Percentiles rank a stretch among this genome's conserved stretches.
Evolutionary conservation across 2,888 invertebrate species (phyloP).

Genomic region (Petrolisthes manimaculis): DNA sequence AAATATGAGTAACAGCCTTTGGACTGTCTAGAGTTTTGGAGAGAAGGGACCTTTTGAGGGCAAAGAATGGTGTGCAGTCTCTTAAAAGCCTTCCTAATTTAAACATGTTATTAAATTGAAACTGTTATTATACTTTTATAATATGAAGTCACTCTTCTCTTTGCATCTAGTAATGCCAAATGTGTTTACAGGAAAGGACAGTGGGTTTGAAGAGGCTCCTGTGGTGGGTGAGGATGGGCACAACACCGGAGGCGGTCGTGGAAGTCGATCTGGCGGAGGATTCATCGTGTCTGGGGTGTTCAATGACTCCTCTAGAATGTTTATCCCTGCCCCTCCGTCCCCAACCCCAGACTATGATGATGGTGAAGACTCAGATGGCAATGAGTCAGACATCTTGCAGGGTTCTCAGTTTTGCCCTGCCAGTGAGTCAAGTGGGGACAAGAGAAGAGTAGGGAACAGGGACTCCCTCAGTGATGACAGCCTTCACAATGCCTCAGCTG

Average conservation of each 20-base stretch:
- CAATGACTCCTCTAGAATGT: slow-evolving; percentile 65
- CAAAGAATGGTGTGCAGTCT: too few species aligned
- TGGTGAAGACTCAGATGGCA: slow-evolving; percentile 57
- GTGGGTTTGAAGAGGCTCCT: slow-evolving; percentile 63
- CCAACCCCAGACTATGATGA: slow-evolving; percentile 66
- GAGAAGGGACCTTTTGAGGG: too few species aligned
- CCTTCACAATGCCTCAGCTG: slow-evolving; percentile 32
- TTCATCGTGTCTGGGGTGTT: slow-evolving; percentile 65
- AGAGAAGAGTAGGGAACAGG: slow-evolving; percentile 22
- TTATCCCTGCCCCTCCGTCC: slow-evolving; percentile 66
- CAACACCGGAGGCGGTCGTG: slow-evolving; percentile 18
- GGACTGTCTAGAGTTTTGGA: too few species aligned
- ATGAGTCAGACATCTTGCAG: slow-evolving; percentile 62
- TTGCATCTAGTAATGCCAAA: too few species aligned
- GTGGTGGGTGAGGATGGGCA: slow-evolving; percentile 40
- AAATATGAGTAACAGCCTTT: too few species aligned
- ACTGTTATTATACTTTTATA: too few species aligned
- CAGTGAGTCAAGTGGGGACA: slow-evolving; percentile 16
- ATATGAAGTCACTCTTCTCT: neutral
- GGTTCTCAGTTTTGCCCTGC: slow-evolving; percentile 59
- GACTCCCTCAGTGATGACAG: slow-evolving; percentile 57
- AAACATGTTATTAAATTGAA: too few species aligned
- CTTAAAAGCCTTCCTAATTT: too few species aligned
- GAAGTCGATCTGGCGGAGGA: slow-evolving; percentile 50
- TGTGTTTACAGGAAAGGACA: slow-evolving; percentile 61